A percentile compares a stretch with the other conserved stretches of the same genome.
These are phyloP conservation scores for Cepaea hortensis DNA, from an alignment of 2,888 invertebrate species.

Conservation along the genomic window DNA sequence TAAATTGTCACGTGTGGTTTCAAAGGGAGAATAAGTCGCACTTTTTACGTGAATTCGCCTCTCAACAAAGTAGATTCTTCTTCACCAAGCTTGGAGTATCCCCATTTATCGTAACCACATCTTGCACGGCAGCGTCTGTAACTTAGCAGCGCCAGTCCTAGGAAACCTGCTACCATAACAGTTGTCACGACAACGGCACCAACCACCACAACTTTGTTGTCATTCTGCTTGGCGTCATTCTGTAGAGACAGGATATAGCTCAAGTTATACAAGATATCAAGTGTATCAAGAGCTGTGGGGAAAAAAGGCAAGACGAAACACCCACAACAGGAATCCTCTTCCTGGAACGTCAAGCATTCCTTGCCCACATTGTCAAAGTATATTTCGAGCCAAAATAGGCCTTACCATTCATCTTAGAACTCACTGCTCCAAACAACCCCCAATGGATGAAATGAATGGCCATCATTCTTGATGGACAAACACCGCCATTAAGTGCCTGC, in stretches of 20 bases:
- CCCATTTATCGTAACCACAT: neutral
- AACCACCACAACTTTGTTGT: neutral
- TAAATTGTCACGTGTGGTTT: no score
- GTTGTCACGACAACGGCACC: slow-evolving; percentile 6
- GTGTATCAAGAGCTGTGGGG: neutral
- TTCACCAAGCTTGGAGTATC: slow-evolving; percentile 32
- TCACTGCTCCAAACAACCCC: no score
- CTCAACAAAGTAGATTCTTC: slow-evolving; percentile 23
- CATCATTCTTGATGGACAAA: no score
- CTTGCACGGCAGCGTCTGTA: slow-evolving; percentile 1
- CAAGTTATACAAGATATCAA: no score
- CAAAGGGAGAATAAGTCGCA: neutral
- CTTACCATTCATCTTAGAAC: no score
- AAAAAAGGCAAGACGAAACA: neutral
- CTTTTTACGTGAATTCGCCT: slow-evolving; percentile 22
- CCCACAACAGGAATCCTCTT: no score
- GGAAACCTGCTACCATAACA: neutral
- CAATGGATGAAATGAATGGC: no score
- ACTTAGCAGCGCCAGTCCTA: slow-evolving; percentile 2
- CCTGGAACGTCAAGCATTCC: no score
- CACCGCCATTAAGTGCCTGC: no score
- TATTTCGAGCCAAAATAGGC: no score
- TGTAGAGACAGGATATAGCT: neutral
- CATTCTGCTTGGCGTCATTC: neutral
- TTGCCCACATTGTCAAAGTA: no score